Percentiles rank a stretch among this genome's conserved stretches.
phyloP scores from a whole-genome alignment of 2,113 vertebrate species.

The Murina feae region DNA sequence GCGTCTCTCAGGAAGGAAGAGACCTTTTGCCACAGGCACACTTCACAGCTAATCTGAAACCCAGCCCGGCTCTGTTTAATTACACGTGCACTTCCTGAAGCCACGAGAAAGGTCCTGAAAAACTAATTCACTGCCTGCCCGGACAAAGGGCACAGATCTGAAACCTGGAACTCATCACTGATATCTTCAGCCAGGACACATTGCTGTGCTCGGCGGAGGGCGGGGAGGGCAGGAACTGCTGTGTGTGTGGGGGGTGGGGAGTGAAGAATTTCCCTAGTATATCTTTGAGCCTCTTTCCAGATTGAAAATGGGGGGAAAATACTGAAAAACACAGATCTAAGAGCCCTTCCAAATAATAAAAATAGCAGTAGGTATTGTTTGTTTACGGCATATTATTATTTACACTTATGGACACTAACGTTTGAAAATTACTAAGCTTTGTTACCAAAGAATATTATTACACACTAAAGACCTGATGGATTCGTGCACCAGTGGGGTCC shows the following conservation, averaged over 20 bases:
- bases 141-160: not conserved
- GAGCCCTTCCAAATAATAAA: not conserved
- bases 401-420: not conserved
- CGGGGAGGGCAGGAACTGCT: not conserved
- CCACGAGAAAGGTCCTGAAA: not conserved
- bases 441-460: not conserved
- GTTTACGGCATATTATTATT: not conserved
- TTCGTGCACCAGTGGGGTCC: too few relatives aligned
- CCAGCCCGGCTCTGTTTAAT: not conserved
- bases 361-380: not conserved
- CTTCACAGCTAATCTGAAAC: constrained; percentile 66
- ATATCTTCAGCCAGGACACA: not conserved
- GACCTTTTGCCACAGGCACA: constrained; percentile 70
- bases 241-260: too few relatives aligned
- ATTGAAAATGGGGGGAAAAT: not conserved
- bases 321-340: not conserved
- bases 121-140: not conserved
- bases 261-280: not conserved
- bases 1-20: constrained; percentile 62
- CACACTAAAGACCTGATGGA: too few relatives aligned
- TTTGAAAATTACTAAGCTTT: not conserved
- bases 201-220: accelerated
- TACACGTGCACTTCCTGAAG: not conserved
- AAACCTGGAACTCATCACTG: not conserved
- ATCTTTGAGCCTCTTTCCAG: not conserved